Conservation (phyloP, 2,797 vertebrate genomes). For the Tapirus indicus region DNA sequence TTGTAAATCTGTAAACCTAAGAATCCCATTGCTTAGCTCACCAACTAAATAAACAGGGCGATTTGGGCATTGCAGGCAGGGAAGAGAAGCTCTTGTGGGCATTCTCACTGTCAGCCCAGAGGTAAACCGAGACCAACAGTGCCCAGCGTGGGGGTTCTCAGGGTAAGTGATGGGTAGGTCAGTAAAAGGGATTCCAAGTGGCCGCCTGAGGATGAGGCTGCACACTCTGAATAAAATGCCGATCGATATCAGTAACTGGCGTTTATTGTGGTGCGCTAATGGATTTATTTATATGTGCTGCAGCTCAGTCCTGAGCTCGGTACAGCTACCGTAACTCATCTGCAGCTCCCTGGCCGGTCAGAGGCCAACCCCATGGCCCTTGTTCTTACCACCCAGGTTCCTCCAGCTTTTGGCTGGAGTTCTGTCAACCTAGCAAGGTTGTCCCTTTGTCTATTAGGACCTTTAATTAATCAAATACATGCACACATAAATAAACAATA, state of each 20-base stretch:
- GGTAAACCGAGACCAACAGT: not conserved
- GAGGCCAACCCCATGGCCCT: not conserved
- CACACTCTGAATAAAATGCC: not conserved
- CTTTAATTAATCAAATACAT: not conserved
- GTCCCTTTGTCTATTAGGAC: not conserved
- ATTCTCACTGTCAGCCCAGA: not conserved
- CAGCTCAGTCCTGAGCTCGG: not conserved
- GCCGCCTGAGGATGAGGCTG: fast-evolving
- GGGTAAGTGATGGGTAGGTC: not conserved
- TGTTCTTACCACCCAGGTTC: not conserved
- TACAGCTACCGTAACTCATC: not conserved
- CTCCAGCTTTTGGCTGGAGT: not conserved
- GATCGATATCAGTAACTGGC: not conserved
- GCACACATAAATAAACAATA: not conserved
- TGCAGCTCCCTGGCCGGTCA: fast-evolving
- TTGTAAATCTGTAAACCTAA: not conserved
- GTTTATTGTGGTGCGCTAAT: fast-evolving
- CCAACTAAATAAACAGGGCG: not conserved
- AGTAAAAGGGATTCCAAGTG: not conserved
- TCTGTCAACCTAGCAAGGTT: not conserved
- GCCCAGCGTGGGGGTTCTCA: not conserved
- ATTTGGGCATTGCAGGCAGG: not conserved
- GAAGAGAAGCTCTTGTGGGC: not conserved
- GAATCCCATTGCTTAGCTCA: not conserved
- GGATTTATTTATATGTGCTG: too few species aligned